Evolutionary conservation across 2,888 invertebrate genomes (phyloP), one percentile per base, ranked within the genome.

Genomic region (Cheilosia vernalis): DNA sequence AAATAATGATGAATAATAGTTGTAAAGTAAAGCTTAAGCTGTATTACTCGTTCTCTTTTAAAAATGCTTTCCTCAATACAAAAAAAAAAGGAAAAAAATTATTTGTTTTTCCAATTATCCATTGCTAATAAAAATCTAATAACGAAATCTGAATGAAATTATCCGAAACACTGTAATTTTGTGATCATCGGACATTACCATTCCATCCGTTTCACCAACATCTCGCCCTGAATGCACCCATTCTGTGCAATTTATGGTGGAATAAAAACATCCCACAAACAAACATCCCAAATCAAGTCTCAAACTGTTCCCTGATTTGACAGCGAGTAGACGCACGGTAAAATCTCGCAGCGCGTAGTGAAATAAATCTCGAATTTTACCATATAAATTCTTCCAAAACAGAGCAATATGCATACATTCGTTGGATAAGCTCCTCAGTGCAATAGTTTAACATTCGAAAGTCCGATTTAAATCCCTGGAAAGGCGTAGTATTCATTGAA

Each of bases 281-380:
- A 70, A 60, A 72, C 47, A 60, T 63, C 74, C 55, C 37, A 73
- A 42, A 4, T 76, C 24, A 42, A 40, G 42, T 49, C 47, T 84
- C 78, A 84, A 84, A 84, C 69, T 84, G 69, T 74, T 84, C 84
- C 69, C 84, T 69, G 74, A 74, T 49, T 79, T 84, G 84, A 84
- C 84, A 74, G 84, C 79, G 79, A 79, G 79, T 70, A 58, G 84
- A 84, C 70, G 84, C 70, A 79, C 40, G 40, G 21, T 42, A 64
- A 79, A 64, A 60, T 70, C 74, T 79, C 60, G 67, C 79, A 60
- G 53, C 63, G 70, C 69, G 64, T 79, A 69, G 15, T 51, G 56
- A 49, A 58, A 42, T 64, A 73, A 58, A 69, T 17, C 27, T 84
- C 69, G 84, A 53, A 44, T 60, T 66, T 51, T 33, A 49, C 42